Evolutionary conservation across 2,113 vertebrate species (phyloP).

Genomic region (Microcebus lehilahytsara): DNA sequence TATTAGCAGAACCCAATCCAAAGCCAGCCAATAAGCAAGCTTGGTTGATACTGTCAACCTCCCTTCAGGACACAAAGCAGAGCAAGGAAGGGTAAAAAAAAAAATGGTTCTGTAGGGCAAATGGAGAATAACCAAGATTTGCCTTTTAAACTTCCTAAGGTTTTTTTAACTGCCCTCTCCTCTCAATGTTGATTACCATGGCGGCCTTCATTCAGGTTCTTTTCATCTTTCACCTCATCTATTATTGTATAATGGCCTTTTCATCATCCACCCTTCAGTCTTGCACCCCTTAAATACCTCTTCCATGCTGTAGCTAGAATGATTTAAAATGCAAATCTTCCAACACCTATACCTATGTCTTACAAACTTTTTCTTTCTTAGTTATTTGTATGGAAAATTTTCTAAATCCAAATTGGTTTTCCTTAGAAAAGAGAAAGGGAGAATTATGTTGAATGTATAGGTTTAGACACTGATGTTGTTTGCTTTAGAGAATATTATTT

Average conservation of each 20-base stretch:
- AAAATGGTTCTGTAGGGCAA: background rate
- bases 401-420: background rate
- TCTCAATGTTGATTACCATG: background rate
- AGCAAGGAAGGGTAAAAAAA: too few relatives aligned
- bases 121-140: background rate
- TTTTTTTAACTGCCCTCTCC: background rate
- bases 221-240: background rate
- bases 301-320: background rate
- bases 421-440: background rate
- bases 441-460: background rate
- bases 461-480: background rate
- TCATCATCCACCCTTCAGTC: background rate
- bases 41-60: too few relatives aligned
- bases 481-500: background rate
- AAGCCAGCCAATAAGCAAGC: too few relatives aligned
- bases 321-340: background rate
- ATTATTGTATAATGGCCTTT: background rate
- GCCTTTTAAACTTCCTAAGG: background rate
- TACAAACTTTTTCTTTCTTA: background rate
- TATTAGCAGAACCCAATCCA: too few relatives aligned
- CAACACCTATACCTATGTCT: background rate
- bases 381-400: background rate
- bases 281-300: background rate
- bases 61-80: too few relatives aligned
- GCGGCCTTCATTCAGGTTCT: background rate